Conservation (phyloP, 1,140 invertebrate species). For the Euura lappo region DNA sequence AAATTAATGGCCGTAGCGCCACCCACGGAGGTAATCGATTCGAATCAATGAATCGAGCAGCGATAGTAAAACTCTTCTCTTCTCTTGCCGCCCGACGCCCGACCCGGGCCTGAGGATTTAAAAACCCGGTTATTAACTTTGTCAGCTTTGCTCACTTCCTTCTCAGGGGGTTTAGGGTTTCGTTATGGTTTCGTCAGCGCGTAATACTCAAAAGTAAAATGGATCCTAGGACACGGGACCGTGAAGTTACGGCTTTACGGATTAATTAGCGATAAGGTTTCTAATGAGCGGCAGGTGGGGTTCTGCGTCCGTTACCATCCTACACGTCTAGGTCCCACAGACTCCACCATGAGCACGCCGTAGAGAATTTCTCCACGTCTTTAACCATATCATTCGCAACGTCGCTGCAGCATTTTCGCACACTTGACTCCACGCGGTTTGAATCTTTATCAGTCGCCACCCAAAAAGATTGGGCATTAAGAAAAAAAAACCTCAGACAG, state of each 20-base stretch:
- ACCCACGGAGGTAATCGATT: too few species aligned
- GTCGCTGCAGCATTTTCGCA: background rate
- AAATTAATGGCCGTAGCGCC: too few species aligned
- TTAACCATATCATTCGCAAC: background rate
- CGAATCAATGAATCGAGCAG: too few species aligned
- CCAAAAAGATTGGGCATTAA: too few species aligned
- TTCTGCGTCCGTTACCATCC: background rate
- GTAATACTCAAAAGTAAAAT: background rate
- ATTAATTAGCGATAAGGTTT: slow-evolving; percentile 63
- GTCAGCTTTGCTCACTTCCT: too few species aligned
- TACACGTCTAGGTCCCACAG: background rate
- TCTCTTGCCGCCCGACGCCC: too few species aligned
- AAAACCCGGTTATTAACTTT: too few species aligned
- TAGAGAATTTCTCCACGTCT: background rate
- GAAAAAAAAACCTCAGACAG: too few species aligned
- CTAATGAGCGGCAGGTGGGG: slow-evolving; percentile 61
- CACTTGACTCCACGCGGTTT: background rate
- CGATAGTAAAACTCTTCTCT: too few species aligned
- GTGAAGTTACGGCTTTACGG: slow-evolving; percentile 56
- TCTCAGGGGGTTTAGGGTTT: background rate
- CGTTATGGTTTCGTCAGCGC: background rate
- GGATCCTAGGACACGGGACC: slow-evolving; percentile 51
- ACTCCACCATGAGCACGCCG: background rate
- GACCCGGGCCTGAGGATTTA: too few species aligned
- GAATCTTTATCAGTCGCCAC: too few species aligned